Evolutionary conservation across 2,888 invertebrate species (phyloP), one percentile per base, ranked within the genome.

Genomic region (Nomada ferruginata): DNA sequence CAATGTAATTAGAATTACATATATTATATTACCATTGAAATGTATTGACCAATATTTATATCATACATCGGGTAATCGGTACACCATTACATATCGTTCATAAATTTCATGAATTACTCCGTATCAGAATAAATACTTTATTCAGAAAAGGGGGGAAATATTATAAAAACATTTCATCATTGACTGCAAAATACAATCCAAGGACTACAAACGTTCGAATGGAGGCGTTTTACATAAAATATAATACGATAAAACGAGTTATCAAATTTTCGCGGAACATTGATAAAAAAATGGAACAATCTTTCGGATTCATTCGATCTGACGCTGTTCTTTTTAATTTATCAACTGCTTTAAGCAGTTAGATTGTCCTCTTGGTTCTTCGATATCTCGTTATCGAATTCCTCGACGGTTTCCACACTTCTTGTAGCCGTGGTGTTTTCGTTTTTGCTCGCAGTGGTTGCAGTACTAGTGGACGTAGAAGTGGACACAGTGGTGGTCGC

Each of bases 361-460:
- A 93, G 85, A 36, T 83, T 89, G 3, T 93, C 93, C n/a, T 88
- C 89, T 79, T 90, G 89, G 52, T 82, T 89, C 74, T 91, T 91
- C 63, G 93, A 90, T 60, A 93, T 92, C 74, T 93, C 92, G 83
- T 94, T 94, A 76, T 93, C 92, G 53, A 92, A 83, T 18, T 93
- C 91, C 70, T 94, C 93, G 73, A 94, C 83, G 50, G 92, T 92
- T 77, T 93, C 93, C 63, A 91, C 89, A 83, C 91, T 92, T 69
- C 91, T 87, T 9, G 87, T 42, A 13, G 86, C 75, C 11, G 85
- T 82, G 57, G 90, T 90, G 66, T 79, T 82, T 9, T 88, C 89
- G 59, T 85, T 74, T 29, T 79, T 77, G 57, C 15, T 66, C 53
- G 77, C 73, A 11, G 63, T 0, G 29, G 55, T 44, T 10, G 3